Evolutionary conservation across 2,113 vertebrate species (phyloP).

Genomic region (Lagopus muta): DNA sequence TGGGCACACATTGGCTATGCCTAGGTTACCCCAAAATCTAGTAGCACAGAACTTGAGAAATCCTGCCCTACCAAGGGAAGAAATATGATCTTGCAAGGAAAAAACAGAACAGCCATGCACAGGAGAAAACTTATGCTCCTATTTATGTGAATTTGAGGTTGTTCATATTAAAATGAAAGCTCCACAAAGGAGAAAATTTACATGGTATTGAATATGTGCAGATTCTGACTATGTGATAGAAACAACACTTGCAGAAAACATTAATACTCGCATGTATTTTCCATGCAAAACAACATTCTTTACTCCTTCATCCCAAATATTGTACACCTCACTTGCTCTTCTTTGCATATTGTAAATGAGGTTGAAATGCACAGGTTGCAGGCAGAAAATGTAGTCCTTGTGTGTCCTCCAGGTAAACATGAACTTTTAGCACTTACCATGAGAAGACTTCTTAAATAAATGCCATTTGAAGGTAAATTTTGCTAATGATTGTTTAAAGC

Average conservation of each 20-base stretch:
- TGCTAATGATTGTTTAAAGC: not conserved
- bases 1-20: too few species aligned
- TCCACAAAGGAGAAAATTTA: constrained; percentile 11
- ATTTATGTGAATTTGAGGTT: constrained; percentile 3
- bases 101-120: not conserved
- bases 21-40: not conserved
- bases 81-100: not conserved
- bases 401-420: not conserved
- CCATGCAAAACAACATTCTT: not conserved
- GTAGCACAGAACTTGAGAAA: not conserved
- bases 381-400: not conserved
- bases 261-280: not conserved
- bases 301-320: not conserved
- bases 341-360: not conserved
- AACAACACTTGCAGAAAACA: not conserved
- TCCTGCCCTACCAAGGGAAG: not conserved
- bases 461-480: not conserved
- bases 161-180: not conserved
- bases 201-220: not conserved
- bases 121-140: constrained; percentile 10
- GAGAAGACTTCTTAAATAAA: constrained; percentile 29
- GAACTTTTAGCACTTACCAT: constrained; percentile 13
- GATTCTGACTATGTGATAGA: not conserved
- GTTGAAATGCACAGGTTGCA: not conserved
- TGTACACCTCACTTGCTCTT: not conserved